Evolutionary conservation across 1,140 invertebrate genomes (phyloP).

Genomic region (Camponotus floridanus): DNA sequence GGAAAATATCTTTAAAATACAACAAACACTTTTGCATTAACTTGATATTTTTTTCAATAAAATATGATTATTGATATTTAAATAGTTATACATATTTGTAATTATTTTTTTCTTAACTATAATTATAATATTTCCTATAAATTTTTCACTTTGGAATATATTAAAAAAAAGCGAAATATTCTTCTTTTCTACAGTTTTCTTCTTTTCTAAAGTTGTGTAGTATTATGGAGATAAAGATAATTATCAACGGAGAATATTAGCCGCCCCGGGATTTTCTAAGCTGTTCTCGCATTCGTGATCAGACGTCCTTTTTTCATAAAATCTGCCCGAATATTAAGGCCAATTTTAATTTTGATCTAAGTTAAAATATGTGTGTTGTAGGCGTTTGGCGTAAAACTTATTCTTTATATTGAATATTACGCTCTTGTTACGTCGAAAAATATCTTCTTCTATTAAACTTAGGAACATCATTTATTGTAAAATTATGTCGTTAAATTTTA

Average conservation of each 20-base stretch:
- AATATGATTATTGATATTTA: neutral
- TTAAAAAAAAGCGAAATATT: neutral
- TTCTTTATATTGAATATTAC: conserved; percentile 32
- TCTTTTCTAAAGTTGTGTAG: neutral
- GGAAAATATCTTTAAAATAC: too few relatives aligned
- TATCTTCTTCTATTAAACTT: conserved; percentile 13
- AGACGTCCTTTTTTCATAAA: neutral
- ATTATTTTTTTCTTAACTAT: neutral
- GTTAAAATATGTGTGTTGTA: conserved; percentile 83
- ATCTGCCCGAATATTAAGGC: neutral
- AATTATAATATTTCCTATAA: neutral
- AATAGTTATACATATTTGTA: neutral
- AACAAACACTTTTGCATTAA: too few relatives aligned
- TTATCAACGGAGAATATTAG: neutral
- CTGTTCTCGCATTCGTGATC: conserved; percentile 31
- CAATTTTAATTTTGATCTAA: conserved; percentile 66
- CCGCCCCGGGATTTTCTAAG: neutral
- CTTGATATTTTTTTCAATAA: neutral
- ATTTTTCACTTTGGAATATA: neutral
- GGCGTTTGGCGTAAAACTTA: conserved; percentile 66
- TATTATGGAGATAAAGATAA: neutral
- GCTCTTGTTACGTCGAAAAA: conserved; percentile 30
- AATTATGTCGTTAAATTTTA: neutral
- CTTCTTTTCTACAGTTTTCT: neutral
- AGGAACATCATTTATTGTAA: neutral